A percentile compares a stretch with the other conserved stretches of the same genome.
These are phyloP conservation scores for Oligia latruncula DNA, from an alignment of 2,888 invertebrate genomes.

Conservation along the genomic window DNA sequence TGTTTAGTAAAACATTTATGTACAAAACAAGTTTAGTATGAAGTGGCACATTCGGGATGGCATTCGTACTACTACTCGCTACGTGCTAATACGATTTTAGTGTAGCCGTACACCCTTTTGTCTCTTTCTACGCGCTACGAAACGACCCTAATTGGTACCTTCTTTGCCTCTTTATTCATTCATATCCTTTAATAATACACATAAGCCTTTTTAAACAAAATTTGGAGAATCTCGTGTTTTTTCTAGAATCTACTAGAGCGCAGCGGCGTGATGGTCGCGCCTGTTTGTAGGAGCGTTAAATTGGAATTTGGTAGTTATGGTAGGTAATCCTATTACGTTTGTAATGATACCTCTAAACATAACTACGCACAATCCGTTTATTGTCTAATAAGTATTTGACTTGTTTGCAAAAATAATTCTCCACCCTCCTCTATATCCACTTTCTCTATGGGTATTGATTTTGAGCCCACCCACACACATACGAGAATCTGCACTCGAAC, in stretches of 20 bases:
- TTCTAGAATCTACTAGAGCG: slow-evolving; percentile 5
- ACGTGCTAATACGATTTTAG: slow-evolving; percentile 19
- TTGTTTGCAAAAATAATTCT: neutral
- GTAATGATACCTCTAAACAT: neutral
- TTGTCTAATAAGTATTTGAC: neutral
- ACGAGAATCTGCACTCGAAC: neutral
- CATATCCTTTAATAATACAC: neutral
- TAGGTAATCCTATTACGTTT: neutral
- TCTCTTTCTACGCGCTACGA: slow-evolving; percentile 11
- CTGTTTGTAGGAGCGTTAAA: neutral
- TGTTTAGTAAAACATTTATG: neutral
- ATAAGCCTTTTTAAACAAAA: neutral
- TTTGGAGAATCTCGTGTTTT: neutral
- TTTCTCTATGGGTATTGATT: neutral
- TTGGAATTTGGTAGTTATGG: neutral
- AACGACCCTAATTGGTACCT: neutral
- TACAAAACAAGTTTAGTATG: neutral
- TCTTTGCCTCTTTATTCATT: neutral
- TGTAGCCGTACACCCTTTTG: slow-evolving; percentile 15
- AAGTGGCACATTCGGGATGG: neutral
- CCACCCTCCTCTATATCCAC: neutral
- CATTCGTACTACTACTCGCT: neutral
- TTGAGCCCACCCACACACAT: neutral
- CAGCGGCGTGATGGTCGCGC: slow-evolving; percentile 12
- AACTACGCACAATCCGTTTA: neutral